Percentiles rank a stretch among this genome's conserved stretches.
Evolutionary conservation across 1,140 invertebrate species (phyloP).

Genomic region (Aphis gossypii): DNA sequence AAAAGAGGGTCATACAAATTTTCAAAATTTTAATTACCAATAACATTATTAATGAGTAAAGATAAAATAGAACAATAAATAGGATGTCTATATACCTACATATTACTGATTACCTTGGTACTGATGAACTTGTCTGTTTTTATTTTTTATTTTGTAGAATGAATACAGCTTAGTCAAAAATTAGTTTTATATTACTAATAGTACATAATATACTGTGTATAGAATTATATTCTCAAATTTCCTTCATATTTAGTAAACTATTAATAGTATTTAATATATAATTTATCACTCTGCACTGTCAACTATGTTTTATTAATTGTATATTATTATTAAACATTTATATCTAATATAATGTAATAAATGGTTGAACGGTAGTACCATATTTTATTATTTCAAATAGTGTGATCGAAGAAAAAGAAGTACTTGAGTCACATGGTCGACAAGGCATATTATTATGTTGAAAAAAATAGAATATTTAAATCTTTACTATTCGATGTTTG

Average conservation of each 20-base stretch:
- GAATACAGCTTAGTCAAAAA: not conserved
- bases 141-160: not conserved
- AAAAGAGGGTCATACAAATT: not conserved
- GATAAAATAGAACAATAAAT: not conserved
- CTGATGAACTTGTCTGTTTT: too few relatives aligned
- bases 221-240: not conserved
- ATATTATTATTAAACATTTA: not conserved
- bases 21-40: not conserved
- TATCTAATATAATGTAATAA: not conserved
- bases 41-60: not conserved
- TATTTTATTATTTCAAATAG: not conserved
- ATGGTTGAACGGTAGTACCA: not conserved
- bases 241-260: not conserved
- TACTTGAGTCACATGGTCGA: too few relatives aligned
- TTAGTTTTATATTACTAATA: not conserved
- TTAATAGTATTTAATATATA: not conserved
- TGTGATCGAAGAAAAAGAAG: not conserved
- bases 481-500: too few relatives aligned
- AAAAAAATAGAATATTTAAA: too few relatives aligned
- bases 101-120: not conserved
- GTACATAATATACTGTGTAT: not conserved
- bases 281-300: too few relatives aligned
- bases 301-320: too few relatives aligned
- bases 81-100: not conserved
- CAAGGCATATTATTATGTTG: too few relatives aligned